phyloP scores from a whole-genome alignment of 2,888 invertebrate species.

The Macrosoma leucophasiata region DNA sequence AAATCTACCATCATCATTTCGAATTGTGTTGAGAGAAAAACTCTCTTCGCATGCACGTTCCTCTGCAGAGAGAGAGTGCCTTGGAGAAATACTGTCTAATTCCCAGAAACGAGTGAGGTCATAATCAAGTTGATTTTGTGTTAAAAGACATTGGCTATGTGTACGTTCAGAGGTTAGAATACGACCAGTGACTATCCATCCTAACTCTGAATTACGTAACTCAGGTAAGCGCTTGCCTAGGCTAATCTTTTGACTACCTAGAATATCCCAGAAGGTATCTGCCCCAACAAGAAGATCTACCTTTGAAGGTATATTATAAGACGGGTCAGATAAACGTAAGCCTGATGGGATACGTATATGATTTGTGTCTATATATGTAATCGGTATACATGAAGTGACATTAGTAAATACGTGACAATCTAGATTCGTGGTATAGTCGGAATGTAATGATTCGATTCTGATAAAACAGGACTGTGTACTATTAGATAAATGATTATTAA shows the following conservation, averaged over 20 bases:
- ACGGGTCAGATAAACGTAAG: conserved; percentile 22
- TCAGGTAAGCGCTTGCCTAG: conserved; percentile 3
- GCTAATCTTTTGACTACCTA: conserved; percentile 2
- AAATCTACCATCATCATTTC: conserved; percentile 7
- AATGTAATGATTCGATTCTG: conserved; percentile 11
- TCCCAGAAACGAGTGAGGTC: conserved; percentile 27
- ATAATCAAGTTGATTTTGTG: conserved; percentile 5
- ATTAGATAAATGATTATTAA: conserved; percentile 15
- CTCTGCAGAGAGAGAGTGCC: neutral
- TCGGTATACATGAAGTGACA: conserved; percentile 12
- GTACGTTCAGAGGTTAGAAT: conserved; percentile 2
- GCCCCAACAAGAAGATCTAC: conserved; percentile 23
- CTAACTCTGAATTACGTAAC: conserved; percentile 3
- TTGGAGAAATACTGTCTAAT: neutral
- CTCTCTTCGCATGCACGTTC: conserved; percentile 9
- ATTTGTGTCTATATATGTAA: conserved; percentile 5
- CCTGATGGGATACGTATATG: conserved; percentile 11
- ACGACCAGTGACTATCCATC: conserved; percentile 9
- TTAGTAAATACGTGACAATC: conserved; percentile 15
- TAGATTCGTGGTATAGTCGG: conserved; percentile 5
- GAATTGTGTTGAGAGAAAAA: conserved; percentile 4
- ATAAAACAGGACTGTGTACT: conserved; percentile 20
- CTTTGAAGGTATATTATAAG: conserved; percentile 16
- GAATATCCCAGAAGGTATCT: conserved; percentile 24
- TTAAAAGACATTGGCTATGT: conserved; percentile 9